Evolutionary conservation across 1,140 invertebrate genomes (phyloP).

Genomic region (Phthorimaea operculella): DNA sequence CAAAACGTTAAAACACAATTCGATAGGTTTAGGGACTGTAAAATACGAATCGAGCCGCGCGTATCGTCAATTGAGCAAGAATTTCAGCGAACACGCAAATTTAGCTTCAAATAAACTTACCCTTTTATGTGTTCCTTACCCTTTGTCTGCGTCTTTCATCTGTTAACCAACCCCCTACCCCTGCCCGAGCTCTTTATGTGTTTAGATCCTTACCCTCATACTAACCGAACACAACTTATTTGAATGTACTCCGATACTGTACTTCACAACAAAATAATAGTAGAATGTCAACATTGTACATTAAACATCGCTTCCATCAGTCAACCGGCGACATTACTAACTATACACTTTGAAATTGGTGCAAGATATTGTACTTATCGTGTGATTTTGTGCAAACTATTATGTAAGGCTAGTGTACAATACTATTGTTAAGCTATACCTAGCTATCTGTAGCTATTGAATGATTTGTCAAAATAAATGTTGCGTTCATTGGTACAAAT

Average conservation of each 20-base stretch:
- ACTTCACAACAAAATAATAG: conserved; percentile 56
- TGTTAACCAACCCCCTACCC: conserved; percentile 66
- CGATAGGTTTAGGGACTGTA: conserved; percentile 50
- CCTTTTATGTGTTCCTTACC: conserved; percentile 70
- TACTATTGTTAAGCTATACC: no score
- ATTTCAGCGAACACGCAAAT: conserved; percentile 65
- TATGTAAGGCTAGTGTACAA: no score
- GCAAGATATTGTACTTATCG: conserved; percentile 21
- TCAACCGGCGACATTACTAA: conserved; percentile 34
- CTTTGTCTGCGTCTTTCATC: conserved; percentile 75
- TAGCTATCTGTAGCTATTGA: no score
- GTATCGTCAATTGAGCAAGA: conserved; percentile 54
- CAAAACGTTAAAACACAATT: conserved; percentile 60
- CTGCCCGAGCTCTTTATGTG: conserved; percentile 68
- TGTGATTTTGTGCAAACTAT: no score
- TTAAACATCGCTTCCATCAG: conserved; percentile 61
- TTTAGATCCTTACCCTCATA: conserved; percentile 66
- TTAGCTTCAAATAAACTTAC: conserved; percentile 66
- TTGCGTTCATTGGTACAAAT: no score
- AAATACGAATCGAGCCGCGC: conserved; percentile 54
- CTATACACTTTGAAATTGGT: conserved; percentile 53
- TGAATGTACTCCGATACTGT: conserved; percentile 49
- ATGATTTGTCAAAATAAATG: no score
- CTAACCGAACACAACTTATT: conserved; percentile 63
- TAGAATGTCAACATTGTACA: conserved; percentile 57